These are phyloP conservation scores for Ceratitis capitata DNA, from an alignment of 1,140 invertebrate genomes.

Conservation along the genomic window DNA sequence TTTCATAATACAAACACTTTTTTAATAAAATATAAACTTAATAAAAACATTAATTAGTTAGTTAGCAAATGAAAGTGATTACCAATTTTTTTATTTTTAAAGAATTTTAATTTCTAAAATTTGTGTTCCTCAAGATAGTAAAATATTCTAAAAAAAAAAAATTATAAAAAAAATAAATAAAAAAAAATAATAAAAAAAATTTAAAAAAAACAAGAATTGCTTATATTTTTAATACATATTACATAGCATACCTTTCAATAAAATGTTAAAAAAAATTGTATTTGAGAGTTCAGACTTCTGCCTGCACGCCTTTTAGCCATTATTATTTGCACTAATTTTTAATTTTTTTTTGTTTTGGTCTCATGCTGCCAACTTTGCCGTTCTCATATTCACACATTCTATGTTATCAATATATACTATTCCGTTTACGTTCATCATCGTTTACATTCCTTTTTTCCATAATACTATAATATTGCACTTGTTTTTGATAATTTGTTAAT, in stretches of 20 bases:
- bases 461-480: slow-evolving; percentile 47
- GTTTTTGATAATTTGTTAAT: slow-evolving; percentile 35
- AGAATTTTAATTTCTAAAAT: no score
- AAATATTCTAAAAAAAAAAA: no score
- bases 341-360: not conserved
- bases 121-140: no score
- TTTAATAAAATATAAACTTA: no score
- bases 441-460: not conserved
- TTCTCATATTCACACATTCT: not conserved
- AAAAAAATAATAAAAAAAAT: no score
- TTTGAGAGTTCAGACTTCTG: not conserved
- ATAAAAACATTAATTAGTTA: no score
- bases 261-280: not conserved
- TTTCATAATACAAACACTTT: not conserved
- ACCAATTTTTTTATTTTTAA: no score
- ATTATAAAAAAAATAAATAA: no score
- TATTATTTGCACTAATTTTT: not conserved
- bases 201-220: no score
- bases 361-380: not conserved
- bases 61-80: no score
- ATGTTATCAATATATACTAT: not conserved
- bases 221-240: no score
- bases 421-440: not conserved
- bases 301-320: not conserved
- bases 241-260: no score